Evolutionary conservation across 2,888 invertebrate species (phyloP), one percentile per base, ranked within the genome.

Genomic region (Plagodis pulveraria): DNA sequence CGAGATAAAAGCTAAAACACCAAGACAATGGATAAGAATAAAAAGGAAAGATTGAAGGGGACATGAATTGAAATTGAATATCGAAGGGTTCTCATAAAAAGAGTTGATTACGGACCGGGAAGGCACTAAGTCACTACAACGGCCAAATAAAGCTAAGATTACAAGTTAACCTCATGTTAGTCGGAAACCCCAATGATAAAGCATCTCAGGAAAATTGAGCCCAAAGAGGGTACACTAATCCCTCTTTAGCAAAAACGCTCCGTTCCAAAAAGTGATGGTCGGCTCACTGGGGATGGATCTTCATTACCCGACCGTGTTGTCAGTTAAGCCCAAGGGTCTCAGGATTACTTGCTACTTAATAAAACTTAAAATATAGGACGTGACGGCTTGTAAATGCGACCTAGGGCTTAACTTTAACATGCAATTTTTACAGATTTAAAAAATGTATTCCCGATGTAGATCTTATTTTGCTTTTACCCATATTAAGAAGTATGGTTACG

Each of bases 151-250:
- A 91, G 89, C 90, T 89, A 88, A 92, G 92, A 91, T 92, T 91
- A 91, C 91, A 91, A 91, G 91, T 91, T 91, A 91, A 91, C 91
- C 92, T 91, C 91, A 90, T 91, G 91, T 91, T 91, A 87, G 89
- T 84, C 85, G 84, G 83, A 86, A 87, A 86, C 86, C 90, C 90
- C 88, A 91, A 91, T 91, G 91, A 92, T 91, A 91, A 91, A 91
- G 91, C 91, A 90, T 90, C 91, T 89, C 83, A 87, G 89, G 87
- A 90, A 89, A 88, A 89, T 89, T 87, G 87, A 81, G 87, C 84
- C 78, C 78, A 84, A 81, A 82, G 83, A 88, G 92, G 91, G 91
- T 90, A 88, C 83, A 86, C 86, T 92, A 91, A 92, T 91, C 92
- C 91, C 90, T 91, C 90, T 91, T 91, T 91, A 91, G 91, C 91